Conservation (phyloP, 2,797 vertebrate species). For the Antennarius maculatus region DNA sequence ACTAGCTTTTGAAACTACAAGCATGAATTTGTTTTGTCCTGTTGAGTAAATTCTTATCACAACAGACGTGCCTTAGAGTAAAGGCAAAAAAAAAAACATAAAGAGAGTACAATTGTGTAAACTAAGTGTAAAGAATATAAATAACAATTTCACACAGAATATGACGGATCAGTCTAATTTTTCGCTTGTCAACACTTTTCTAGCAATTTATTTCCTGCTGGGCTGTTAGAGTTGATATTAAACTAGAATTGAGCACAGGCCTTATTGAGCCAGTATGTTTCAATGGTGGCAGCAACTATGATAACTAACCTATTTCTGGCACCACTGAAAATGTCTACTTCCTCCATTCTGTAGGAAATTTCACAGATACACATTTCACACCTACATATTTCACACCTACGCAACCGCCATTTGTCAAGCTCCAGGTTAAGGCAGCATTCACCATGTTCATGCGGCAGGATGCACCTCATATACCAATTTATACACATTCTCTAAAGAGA, state of each 20-base stretch:
- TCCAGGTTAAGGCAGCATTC: constrained; percentile 51
- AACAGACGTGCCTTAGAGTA: neutral
- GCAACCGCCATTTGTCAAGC: constrained; percentile 51
- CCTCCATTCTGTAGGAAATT: constrained; percentile 51
- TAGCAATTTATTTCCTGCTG: constrained; percentile 12
- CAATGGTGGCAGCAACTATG: constrained; percentile 38
- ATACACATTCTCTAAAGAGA: neutral
- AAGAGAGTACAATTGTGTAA: neutral
- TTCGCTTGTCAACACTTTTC: too few relatives aligned
- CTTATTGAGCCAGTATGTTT: constrained; percentile 35
- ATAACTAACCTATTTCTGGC: constrained; percentile 52
- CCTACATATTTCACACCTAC: constrained; percentile 47
- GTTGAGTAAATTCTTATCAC: neutral
- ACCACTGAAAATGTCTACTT: constrained; percentile 41
- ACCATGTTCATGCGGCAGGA: constrained; percentile 39
- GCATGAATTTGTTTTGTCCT: constrained; percentile 21
- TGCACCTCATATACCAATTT: constrained; percentile 30
- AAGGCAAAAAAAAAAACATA: constrained; percentile 10
- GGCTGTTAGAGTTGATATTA: constrained; percentile 39
- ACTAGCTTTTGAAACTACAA: neutral
- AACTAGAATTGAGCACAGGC: constrained; percentile 41
- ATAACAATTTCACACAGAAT: constrained; percentile 8
- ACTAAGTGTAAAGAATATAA: neutral
- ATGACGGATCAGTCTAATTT: neutral
- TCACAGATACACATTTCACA: constrained; percentile 57